phyloP scores from a whole-genome alignment of 2,888 invertebrate genomes.

The Dolichomitus sp. region DNA sequence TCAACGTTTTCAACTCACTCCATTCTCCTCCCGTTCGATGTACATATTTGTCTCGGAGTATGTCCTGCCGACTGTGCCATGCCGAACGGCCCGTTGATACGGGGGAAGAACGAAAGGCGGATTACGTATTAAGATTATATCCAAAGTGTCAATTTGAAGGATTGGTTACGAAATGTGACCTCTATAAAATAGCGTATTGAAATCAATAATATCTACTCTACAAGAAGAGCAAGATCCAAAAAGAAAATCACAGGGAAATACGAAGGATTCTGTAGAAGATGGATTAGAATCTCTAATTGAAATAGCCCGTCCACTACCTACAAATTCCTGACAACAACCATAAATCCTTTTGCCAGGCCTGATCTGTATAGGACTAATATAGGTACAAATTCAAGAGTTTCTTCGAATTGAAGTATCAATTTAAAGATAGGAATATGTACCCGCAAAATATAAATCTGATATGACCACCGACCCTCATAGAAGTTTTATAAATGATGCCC shows the following conservation, averaged over 20 bases:
- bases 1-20: conserved; percentile 29
- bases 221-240: background rate
- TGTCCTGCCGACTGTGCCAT: conserved; percentile 46
- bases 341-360: background rate
- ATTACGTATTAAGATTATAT: background rate
- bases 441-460: conserved; percentile 7
- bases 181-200: background rate
- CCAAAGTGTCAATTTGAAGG: conserved; percentile 5
- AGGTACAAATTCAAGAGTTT: background rate
- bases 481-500: background rate
- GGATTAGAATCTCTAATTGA: background rate
- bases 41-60: conserved; percentile 61
- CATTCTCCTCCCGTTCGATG: conserved; percentile 41
- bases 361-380: background rate
- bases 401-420: conserved; percentile 35
- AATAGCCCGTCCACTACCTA: background rate
- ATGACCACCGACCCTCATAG: conserved; percentile 12
- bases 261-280: background rate
- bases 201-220: background rate
- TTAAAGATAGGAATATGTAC: conserved; percentile 13
- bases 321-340: background rate
- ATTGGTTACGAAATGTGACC: background rate
- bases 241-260: background rate
- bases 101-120: background rate
- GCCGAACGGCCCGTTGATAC: conserved; percentile 2